Evolutionary conservation across 2,113 vertebrate species (phyloP), one percentile per base, ranked within the genome.

Genomic region (Plecturocebus donacophilus): DNA sequence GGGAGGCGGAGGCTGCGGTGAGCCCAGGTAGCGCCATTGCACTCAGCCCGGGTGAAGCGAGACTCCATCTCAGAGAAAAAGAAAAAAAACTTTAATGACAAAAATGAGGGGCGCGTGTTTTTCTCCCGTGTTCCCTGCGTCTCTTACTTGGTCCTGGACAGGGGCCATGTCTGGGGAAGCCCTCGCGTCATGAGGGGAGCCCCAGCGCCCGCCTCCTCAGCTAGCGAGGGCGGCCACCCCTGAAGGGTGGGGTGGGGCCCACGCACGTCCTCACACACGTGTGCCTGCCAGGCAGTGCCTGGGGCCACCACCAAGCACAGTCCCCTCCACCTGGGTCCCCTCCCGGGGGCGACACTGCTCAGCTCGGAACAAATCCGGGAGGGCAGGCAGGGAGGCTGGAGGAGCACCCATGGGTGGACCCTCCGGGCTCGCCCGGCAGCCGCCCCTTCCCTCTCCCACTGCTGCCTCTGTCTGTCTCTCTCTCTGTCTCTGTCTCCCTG

Each of bases 151-250:
- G 35, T 45, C 27, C 68, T 68, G 54, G 17, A 68, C 52, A 40
- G 1, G 30, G 11, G 35, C 23, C 4, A 0, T 40, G 1, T 52
- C 30, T 2, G 27, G 42, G 58, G 32, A 45, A 11, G 0, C 45
- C 61, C n/a, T n/a, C n/a, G n/a, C n/a, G n/a, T 70, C 23, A 76
- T 25, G 61, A 40, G 35, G 38, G 30, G 10, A 25, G 14, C 1
- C 8, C 16, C 19, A 27, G 0, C 35, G 84, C 12, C 40, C 23
- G 19, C 23, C 4, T 0, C 23, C 4, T 0, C 30, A 2, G 27
- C 52, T 20, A 11, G 70, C 8, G 38, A 75, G 52, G 6, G 30
- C 1, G 1, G 52, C 42, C 87, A 20, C 20, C 9, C 23, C 3
- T 32, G 35, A 19, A n/a, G 71, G 21, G 40, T 42, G 21, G 21